phyloP scores from a whole-genome alignment of 2,888 invertebrate genomes.

The Melanargia galathea region DNA sequence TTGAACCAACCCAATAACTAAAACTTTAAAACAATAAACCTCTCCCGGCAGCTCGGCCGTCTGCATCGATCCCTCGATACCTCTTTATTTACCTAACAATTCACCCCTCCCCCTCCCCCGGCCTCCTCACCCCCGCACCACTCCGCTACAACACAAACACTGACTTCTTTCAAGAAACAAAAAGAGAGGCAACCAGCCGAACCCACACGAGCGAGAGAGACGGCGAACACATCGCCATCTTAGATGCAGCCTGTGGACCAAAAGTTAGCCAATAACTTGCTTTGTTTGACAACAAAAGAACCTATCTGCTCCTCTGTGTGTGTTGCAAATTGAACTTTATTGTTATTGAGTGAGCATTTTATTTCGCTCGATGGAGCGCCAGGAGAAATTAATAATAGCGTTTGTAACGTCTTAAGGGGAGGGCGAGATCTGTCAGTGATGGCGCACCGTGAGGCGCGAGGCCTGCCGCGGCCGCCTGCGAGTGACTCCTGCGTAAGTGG shows the following conservation, averaged over 20 bases:
- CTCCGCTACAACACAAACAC: constrained; percentile 69
- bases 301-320: constrained; percentile 32
- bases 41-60: constrained; percentile 23
- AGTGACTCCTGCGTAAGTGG: constrained; percentile 25
- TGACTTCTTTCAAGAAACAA: constrained; percentile 75
- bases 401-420: constrained; percentile 68
- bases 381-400: constrained; percentile 68
- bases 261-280: constrained; percentile 78
- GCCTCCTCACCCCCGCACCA: constrained; percentile 47
- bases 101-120: constrained; percentile 26
- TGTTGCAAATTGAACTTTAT: constrained; percentile 58
- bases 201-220: constrained; percentile 54
- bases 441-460: constrained; percentile 37
- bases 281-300: constrained; percentile 44
- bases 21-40: constrained; percentile 17
- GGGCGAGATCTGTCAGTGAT: constrained; percentile 62
- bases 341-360: constrained; percentile 47
- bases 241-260: constrained; percentile 79
- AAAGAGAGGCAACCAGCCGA: constrained; percentile 53
- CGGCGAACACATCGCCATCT: constrained; percentile 70
- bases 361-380: constrained; percentile 46
- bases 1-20: not conserved
- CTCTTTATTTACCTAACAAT: constrained; percentile 71
- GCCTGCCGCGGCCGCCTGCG: constrained; percentile 31
- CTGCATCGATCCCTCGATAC: constrained; percentile 61